Conservation (phyloP, 2,888 invertebrate genomes). For the Diachrysia chrysitis region DNA sequence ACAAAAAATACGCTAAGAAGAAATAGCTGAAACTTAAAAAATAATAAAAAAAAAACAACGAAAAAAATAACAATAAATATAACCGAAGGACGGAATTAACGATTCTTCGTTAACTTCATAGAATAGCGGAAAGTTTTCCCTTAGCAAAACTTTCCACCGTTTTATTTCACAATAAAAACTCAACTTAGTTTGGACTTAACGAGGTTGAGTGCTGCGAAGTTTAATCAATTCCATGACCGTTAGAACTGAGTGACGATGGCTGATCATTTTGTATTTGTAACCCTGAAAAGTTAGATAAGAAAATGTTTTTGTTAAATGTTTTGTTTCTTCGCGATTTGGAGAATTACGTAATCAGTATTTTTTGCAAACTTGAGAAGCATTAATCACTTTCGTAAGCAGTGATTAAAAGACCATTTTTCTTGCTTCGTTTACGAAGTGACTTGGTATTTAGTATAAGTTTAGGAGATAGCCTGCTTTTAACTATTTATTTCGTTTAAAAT, state of each 20-base stretch:
- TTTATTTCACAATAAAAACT: slow-evolving; percentile 69
- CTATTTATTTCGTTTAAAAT: not conserved
- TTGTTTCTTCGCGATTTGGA: slow-evolving; percentile 17
- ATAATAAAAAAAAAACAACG: slow-evolving; percentile 35
- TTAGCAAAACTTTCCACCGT: slow-evolving; percentile 59
- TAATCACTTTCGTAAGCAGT: slow-evolving; percentile 2
- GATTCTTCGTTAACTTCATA: slow-evolving; percentile 61
- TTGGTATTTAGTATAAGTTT: not conserved
- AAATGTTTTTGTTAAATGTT: slow-evolving; percentile 34
- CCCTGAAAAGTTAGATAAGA: slow-evolving; percentile 39
- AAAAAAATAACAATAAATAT: slow-evolving; percentile 58
- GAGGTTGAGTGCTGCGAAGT: slow-evolving; percentile 61
- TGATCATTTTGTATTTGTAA: slow-evolving; percentile 51
- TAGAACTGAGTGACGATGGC: slow-evolving; percentile 61
- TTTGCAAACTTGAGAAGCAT: not conserved
- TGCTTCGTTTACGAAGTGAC: slow-evolving; percentile 2
- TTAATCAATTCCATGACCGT: slow-evolving; percentile 63
- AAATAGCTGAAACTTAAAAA: slow-evolving; percentile 19
- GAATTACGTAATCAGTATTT: slow-evolving; percentile 4
- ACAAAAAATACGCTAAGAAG: not conserved
- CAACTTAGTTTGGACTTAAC: slow-evolving; percentile 61
- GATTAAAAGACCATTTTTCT: slow-evolving; percentile 4
- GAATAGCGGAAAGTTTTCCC: slow-evolving; percentile 56
- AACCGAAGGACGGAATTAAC: slow-evolving; percentile 65
- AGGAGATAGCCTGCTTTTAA: not conserved